A percentile compares a stretch with the other conserved stretches of the same genome.
phyloP scores from a whole-genome alignment of 1,140 invertebrate genomes.

The Microplitis demolitor region DNA sequence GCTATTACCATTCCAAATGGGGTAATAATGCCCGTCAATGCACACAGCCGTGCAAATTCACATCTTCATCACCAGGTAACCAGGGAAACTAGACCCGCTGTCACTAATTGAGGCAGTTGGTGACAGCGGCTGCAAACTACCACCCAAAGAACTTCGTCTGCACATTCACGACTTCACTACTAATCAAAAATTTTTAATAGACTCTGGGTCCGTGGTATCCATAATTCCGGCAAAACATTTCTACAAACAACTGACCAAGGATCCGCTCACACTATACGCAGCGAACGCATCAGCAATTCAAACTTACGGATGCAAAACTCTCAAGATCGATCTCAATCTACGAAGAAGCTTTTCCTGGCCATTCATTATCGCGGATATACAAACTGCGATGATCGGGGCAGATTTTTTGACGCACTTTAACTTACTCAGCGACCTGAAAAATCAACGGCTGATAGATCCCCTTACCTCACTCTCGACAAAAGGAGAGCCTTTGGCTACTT shows the following conservation, averaged over 20 bases:
- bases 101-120: neutral
- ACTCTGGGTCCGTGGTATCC: constrained; percentile 6
- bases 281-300: constrained; percentile 12
- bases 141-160: neutral
- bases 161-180: neutral
- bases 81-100: neutral
- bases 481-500: neutral
- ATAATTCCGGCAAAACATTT: neutral
- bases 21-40: neutral
- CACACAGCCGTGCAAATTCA: no score
- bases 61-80: no score
- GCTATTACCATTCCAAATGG: neutral
- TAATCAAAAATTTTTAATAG: constrained; percentile 8
- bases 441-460: constrained; percentile 17
- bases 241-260: neutral
- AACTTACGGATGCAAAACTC: constrained; percentile 5
- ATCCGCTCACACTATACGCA: neutral
- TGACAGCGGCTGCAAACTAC: neutral
- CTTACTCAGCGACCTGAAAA: constrained; percentile 27
- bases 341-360: constrained; percentile 25
- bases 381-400: constrained; percentile 29
- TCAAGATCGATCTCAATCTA: constrained; percentile 15
- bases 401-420: constrained; percentile 27
- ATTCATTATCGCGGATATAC: constrained; percentile 29
- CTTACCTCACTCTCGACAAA: neutral